A percentile compares a stretch with the other conserved stretches of the same genome.
Conservation (phyloP, 2,113 vertebrate species). For the Trichechus manatus region DNA sequence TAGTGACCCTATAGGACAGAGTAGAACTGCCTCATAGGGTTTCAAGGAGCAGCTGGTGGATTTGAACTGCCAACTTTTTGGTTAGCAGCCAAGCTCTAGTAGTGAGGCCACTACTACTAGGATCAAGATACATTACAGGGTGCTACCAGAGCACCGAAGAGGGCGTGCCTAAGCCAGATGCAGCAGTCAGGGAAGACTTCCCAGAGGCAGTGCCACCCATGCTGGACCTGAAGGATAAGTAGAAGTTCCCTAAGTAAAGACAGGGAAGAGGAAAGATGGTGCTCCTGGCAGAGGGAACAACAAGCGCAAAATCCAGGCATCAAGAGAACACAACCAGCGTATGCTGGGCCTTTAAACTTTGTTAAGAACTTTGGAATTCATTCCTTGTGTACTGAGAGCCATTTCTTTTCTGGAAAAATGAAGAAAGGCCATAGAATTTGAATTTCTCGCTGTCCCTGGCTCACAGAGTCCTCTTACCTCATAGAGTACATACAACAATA, state of each 20-base stretch:
- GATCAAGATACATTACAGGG: not conserved
- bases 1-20: too few species aligned
- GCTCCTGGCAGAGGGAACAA: not conserved
- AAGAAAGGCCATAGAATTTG: not conserved
- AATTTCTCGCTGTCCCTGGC: not conserved
- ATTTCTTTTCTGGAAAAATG: constrained; percentile 16
- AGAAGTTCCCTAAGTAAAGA: not conserved
- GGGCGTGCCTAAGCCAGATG: not conserved
- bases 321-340: not conserved
- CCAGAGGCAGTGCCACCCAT: not conserved
- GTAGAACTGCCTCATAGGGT: too few species aligned
- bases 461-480: not conserved
- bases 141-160: not conserved
- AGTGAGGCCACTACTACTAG: not conserved
- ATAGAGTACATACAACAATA: not conserved
- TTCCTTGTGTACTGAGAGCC: not conserved
- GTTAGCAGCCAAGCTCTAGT: too few species aligned
- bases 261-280: not conserved
- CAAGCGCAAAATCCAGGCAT: not conserved
- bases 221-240: not conserved
- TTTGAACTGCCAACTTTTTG: too few species aligned
- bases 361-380: constrained; percentile 16
- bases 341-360: not conserved
- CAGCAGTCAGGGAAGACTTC: not conserved
- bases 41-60: too few species aligned